These are phyloP conservation scores for Montipora foliosa DNA, from an alignment of 64 coral and sea anemone genomes.

Conservation along the genomic window DNA sequence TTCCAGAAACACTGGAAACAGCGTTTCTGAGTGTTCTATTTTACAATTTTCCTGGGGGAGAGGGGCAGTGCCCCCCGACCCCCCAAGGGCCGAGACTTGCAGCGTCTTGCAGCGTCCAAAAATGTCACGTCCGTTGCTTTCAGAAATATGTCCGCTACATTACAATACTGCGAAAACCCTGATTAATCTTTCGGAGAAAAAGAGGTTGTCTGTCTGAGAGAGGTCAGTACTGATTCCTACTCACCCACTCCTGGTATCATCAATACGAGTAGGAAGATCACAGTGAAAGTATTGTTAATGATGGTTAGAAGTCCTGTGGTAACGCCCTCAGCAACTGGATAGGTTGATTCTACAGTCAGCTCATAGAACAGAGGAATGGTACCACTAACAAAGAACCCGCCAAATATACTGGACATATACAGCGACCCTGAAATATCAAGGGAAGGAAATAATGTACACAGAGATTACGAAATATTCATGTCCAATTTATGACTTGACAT, in stretches of 20 bases:
- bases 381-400: constrained; percentile 96
- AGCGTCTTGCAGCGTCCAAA: too few relatives aligned
- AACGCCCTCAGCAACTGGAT: constrained; percentile 94
- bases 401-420: constrained; percentile 92
- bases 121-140: too few relatives aligned
- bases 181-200: too few relatives aligned
- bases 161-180: too few relatives aligned
- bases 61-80: too few relatives aligned
- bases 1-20: too few relatives aligned
- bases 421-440: constrained; percentile 64
- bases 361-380: constrained; percentile 99
- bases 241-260: constrained; percentile 96
- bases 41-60: too few relatives aligned
- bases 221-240: neutral
- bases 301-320: constrained; percentile 88
- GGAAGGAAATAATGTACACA: neutral
- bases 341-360: constrained; percentile 93
- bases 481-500: too few relatives aligned
- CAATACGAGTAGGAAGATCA: constrained; percentile 86
- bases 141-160: too few relatives aligned
- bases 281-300: constrained; percentile 92
- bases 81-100: too few relatives aligned
- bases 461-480: neutral
- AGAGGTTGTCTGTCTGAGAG: too few relatives aligned
- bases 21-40: too few relatives aligned